Percentiles rank a stretch among this genome's conserved stretches.
These are phyloP conservation scores for Schlechtendalia chinensis DNA, from an alignment of 1,140 invertebrate genomes.

Conservation along the genomic window DNA sequence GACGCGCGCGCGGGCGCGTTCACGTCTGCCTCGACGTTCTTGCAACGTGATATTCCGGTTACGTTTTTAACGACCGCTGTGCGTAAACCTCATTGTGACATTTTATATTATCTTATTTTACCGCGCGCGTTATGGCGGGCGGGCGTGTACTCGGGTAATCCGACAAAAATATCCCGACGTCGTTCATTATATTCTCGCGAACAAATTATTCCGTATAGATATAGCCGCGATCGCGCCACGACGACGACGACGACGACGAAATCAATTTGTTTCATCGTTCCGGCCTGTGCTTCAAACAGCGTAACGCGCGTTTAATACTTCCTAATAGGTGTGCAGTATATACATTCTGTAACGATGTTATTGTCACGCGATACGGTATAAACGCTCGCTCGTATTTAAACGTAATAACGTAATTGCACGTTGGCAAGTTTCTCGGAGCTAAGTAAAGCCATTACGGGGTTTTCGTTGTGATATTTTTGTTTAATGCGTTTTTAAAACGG, in stretches of 20 bases:
- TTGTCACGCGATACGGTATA: constrained; percentile 13
- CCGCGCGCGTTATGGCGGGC: not conserved
- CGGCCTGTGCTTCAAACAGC: not conserved
- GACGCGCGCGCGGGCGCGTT: not conserved
- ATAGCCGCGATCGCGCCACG: too few relatives aligned
- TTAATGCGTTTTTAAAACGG: constrained; percentile 18
- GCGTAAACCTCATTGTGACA: constrained; percentile 8
- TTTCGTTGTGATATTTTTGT: too few relatives aligned
- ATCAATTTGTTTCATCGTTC: constrained; percentile 6
- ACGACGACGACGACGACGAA: not conserved
- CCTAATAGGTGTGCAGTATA: not conserved
- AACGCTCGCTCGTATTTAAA: not conserved
- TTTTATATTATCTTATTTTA: constrained; percentile 23
- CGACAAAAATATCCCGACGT: not conserved
- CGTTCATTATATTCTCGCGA: not conserved
- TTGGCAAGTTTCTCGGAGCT: too few relatives aligned
- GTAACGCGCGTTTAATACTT: not conserved
- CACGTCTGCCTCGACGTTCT: not conserved
- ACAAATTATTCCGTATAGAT: constrained; percentile 11
- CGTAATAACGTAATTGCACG: too few relatives aligned
- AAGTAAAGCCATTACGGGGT: too few relatives aligned
- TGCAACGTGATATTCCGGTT: not conserved
- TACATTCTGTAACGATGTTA: not conserved
- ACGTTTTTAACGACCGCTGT: constrained; percentile 1
- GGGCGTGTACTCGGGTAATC: not conserved